phyloP scores from a whole-genome alignment of 2,113 vertebrate species.

The Epinephelus lanceolatus region DNA sequence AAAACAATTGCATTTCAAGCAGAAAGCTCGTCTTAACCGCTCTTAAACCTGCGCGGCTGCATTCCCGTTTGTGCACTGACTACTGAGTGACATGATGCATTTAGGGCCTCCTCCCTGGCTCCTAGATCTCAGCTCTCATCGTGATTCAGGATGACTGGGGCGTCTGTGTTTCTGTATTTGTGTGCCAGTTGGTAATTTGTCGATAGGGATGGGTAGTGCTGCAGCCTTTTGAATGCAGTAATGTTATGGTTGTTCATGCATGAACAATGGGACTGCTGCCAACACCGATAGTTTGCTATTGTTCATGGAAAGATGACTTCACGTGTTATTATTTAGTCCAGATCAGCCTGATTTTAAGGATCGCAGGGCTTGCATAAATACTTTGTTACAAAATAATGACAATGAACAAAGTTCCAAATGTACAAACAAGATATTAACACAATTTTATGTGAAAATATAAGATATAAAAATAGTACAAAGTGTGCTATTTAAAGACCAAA shows the following conservation, averaged over 20 bases:
- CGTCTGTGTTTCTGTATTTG: neutral
- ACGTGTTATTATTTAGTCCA: neutral
- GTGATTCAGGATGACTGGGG: neutral
- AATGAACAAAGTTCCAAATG: neutral
- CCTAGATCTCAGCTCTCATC: neutral
- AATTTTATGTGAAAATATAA: too few relatives aligned
- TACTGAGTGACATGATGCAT: slow-evolving; percentile 54
- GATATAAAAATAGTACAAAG: too few relatives aligned
- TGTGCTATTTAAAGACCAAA: neutral
- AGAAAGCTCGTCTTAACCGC: slow-evolving; percentile 24
- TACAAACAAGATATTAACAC: neutral
- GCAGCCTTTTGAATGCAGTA: neutral
- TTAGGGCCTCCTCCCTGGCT: slow-evolving; percentile 49
- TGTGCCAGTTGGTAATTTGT: neutral
- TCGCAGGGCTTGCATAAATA: neutral
- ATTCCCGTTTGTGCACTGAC: slow-evolving; percentile 58
- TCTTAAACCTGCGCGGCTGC: slow-evolving; percentile 64
- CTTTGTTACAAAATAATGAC: neutral
- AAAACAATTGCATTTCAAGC: slow-evolving; percentile 47
- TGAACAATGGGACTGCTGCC: neutral
- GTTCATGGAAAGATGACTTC: neutral
- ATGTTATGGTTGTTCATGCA: neutral
- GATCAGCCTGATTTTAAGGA: neutral
- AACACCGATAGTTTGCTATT: neutral
- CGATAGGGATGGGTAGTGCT: neutral